Percentiles rank a stretch among this genome's conserved stretches.
These are phyloP conservation scores for Phataginus tricuspis DNA, from an alignment of 2,797 vertebrate species.

Conservation along the genomic window DNA sequence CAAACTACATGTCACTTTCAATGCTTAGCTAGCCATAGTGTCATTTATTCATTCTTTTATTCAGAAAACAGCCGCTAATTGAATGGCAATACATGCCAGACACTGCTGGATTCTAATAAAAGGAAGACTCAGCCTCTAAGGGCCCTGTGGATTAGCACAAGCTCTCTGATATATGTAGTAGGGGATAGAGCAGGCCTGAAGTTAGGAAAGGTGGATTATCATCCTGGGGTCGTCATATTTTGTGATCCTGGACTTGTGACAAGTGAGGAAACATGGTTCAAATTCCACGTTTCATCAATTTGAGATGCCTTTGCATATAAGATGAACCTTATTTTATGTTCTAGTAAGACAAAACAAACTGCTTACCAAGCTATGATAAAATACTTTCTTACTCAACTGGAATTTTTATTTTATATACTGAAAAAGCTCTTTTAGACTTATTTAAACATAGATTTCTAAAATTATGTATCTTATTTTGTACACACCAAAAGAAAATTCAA, in stretches of 20 bases:
- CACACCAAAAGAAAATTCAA: not conserved
- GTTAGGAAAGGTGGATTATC: not conserved
- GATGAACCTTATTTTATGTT: not conserved
- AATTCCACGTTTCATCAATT: not conserved
- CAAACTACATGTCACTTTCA: not conserved
- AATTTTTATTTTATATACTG: not conserved
- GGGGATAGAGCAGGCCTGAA: not conserved
- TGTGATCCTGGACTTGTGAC: not conserved
- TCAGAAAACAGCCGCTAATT: conserved; percentile 28
- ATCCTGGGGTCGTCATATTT: not conserved
- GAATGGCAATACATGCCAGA: not conserved
- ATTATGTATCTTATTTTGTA: not conserved
- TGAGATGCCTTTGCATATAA: not conserved
- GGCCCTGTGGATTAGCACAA: not conserved
- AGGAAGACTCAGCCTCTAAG: not conserved
- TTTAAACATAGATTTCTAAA: not conserved
- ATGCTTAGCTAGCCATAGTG: not conserved
- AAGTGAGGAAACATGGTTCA: not conserved
- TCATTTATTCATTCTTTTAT: conserved; percentile 6
- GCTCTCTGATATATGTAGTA: not conserved
- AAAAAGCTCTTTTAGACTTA: conserved; percentile 3
- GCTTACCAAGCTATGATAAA: not conserved
- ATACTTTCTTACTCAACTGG: not conserved
- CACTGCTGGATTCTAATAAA: not conserved
- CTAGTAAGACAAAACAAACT: not conserved